Percentiles rank a stretch among this genome's conserved stretches.
Conservation (phyloP, 1,140 invertebrate species). For the Lepidurus arcticus region DNA sequence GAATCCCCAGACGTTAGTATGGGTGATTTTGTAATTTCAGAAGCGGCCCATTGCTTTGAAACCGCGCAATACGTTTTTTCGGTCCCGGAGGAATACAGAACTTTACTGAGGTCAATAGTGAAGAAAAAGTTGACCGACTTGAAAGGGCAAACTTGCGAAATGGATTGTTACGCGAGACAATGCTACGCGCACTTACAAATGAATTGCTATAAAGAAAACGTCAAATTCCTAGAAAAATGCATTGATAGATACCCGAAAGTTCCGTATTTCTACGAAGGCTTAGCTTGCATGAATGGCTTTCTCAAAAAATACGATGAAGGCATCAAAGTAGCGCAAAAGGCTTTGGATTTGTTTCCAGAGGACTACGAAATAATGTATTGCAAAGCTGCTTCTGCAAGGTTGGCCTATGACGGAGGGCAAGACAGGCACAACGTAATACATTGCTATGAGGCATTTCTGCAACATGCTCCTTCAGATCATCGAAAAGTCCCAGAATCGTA, state of each 20-base stretch:
- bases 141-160: not conserved
- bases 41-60: not conserved
- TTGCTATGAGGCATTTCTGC: not conserved
- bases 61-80: too few relatives aligned
- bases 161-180: not conserved
- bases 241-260: not conserved
- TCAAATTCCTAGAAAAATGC: not conserved
- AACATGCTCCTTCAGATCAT: not conserved
- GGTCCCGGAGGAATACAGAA: too few relatives aligned
- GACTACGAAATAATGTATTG: not conserved
- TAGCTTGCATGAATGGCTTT: not conserved
- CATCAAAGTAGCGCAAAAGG: not conserved
- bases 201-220: not conserved
- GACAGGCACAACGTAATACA: not conserved
- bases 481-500: conserved; percentile 2
- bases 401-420: not conserved
- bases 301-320: not conserved
- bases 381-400: not conserved
- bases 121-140: not conserved
- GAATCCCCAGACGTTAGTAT: not conserved
- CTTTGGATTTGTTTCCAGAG: not conserved
- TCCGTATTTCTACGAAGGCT: not conserved
- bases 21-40: not conserved
- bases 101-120: not conserved
- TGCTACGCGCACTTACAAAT: not conserved